A percentile compares a stretch with the other conserved stretches of the same genome.
Evolutionary conservation across 2,797 vertebrate species (phyloP).

Genomic region (Spizella passerina): DNA sequence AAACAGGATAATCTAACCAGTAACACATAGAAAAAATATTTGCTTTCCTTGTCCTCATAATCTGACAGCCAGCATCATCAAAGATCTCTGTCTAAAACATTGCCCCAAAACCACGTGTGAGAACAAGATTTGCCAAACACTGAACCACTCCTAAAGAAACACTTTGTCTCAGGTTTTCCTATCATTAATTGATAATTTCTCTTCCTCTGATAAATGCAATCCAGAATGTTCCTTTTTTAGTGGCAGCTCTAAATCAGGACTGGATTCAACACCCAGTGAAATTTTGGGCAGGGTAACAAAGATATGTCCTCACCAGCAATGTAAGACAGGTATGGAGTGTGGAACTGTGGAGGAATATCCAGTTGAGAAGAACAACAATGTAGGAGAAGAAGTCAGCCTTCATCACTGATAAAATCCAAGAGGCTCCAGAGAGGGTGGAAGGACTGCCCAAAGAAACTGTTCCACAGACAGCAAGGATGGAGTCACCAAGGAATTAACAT

Average conservation of each 20-base stretch:
- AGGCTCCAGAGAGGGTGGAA: not conserved
- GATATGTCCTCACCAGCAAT: not conserved
- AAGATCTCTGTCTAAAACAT: not conserved
- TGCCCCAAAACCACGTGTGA: not conserved
- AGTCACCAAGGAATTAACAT: not conserved
- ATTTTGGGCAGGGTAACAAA: not conserved
- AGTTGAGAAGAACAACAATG: not conserved
- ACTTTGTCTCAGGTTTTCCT: not conserved
- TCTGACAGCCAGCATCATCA: not conserved
- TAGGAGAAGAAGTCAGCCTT: not conserved
- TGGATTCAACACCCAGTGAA: not conserved
- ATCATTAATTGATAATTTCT: not conserved
- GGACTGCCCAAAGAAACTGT: not conserved
- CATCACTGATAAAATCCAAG: not conserved
- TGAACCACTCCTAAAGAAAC: not conserved
- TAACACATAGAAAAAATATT: slow-evolving; percentile 32
- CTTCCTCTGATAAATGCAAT: not conserved
- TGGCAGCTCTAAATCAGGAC: not conserved
- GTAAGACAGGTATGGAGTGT: not conserved
- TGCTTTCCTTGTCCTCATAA: slow-evolving; percentile 30
- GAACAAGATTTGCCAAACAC: not conserved
- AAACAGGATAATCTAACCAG: slow-evolving; percentile 29
- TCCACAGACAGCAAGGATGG: not conserved
- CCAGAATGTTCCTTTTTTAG: not conserved
- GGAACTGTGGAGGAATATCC: not conserved